phyloP scores from a whole-genome alignment of 2,797 vertebrate genomes.

The Antennarius maculatus region DNA sequence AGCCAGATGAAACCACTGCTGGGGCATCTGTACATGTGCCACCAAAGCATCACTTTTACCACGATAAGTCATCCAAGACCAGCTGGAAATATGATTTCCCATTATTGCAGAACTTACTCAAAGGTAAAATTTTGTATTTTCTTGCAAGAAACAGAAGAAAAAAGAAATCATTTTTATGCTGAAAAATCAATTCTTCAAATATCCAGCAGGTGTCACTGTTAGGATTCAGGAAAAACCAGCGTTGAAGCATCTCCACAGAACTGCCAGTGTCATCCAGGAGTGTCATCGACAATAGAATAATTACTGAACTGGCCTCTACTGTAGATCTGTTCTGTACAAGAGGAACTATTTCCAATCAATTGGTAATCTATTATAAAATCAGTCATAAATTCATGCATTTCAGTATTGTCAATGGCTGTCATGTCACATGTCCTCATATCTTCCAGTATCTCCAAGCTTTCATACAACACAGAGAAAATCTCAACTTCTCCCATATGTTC shows the following conservation, averaged over 20 bases:
- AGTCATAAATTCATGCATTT: neutral
- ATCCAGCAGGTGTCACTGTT: slow-evolving; percentile 75
- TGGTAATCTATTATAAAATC: slow-evolving; percentile 4
- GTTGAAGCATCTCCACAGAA: neutral
- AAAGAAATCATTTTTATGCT: neutral
- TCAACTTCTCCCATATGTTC: too few species aligned
- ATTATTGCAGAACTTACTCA: too few species aligned
- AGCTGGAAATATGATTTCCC: too few species aligned
- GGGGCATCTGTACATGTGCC: neutral
- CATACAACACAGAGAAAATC: too few species aligned
- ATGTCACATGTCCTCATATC: too few species aligned
- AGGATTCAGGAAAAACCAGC: slow-evolving; percentile 46
- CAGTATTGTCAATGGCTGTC: neutral
- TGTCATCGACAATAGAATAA: slow-evolving; percentile 13
- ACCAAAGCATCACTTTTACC: neutral
- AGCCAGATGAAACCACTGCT: too few species aligned
- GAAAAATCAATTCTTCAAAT: slow-evolving; percentile 9
- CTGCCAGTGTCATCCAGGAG: neutral
- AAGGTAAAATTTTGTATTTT: too few species aligned
- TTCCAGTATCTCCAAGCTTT: too few species aligned
- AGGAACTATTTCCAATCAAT: neutral
- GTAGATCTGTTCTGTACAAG: neutral
- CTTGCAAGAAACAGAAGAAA: too few species aligned
- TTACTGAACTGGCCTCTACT: neutral
- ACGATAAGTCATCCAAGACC: neutral